These are phyloP conservation scores for Osmerus mordax DNA, from an alignment of 2,113 vertebrate species.

Conservation along the genomic window DNA sequence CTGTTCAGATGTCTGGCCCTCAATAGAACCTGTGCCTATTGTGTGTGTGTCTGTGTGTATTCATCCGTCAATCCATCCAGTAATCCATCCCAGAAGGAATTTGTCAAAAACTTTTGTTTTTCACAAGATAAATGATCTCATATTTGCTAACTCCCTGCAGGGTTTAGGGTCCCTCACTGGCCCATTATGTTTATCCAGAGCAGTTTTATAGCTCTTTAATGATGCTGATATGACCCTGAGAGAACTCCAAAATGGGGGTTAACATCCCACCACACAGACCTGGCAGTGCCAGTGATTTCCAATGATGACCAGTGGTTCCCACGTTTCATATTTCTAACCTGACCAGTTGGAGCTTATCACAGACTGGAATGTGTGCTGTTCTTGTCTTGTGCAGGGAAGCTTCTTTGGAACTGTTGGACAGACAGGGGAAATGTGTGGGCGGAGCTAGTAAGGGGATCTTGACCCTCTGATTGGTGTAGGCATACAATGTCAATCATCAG, in stretches of 20 bases:
- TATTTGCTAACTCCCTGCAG: not conserved
- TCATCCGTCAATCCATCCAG: not conserved
- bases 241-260: constrained; percentile 16
- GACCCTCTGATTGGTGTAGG: not conserved
- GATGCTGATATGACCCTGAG: constrained; percentile 14
- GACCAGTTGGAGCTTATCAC: constrained; percentile 15
- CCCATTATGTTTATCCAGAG: not conserved
- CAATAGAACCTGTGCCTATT: not conserved
- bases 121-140: no score
- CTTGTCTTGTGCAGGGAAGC: constrained; percentile 8
- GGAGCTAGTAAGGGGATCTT: not conserved
- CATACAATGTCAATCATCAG: not conserved
- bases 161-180: constrained; percentile 3
- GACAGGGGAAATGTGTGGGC: not conserved
- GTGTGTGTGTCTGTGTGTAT: not conserved
- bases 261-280: constrained; percentile 17
- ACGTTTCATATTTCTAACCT: constrained; percentile 37
- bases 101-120: no score
- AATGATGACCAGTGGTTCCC: constrained; percentile 27
- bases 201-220: no score
- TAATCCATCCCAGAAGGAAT: not conserved
- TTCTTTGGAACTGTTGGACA: not conserved
- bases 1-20: not conserved
- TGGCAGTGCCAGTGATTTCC: constrained; percentile 31
- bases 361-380: constrained; percentile 35